Base-by-base conservation (phyloP, 2,888 invertebrate species). In the Sarcophaga carnaria region DNA sequence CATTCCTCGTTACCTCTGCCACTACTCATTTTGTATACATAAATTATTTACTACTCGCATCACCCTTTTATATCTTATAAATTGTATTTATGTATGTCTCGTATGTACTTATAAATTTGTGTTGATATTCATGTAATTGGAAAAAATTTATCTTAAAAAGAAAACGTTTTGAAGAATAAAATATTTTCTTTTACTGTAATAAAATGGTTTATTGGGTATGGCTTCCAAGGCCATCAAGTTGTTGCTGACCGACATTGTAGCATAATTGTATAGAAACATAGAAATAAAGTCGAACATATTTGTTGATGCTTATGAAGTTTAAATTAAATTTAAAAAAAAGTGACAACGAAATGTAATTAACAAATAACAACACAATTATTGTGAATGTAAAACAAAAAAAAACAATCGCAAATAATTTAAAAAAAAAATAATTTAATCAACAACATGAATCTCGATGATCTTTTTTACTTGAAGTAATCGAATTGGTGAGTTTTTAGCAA, bases 141-240 rank as follows among this genome's bases (percentile, higher is more conserved):
- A 14, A 49, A 49, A 22, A 37, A 22, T 37, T 62, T 74, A 67
- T 5, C 27, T 27, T 27, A 27, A 27, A 27, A 27, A 5, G 27
- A 27, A 27, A 27, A 27, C 77, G 27, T 85, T 17, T 27, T 27
- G 4, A 27, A 66, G 12, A 85, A 85, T 71, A 80, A 80, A 84
- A 14, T 67, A 59, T 45, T 79, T 72, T 72, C 69, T 49, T 63
- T 47, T 62, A 49, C 27, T 69, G 66, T 85, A 67, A 60, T 80
- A 12, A 59, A 64, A 63, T 63, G 66, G 71, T 77, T 77, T 83
- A 64, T 47, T 77, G 71, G 82, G 82, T 70, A 60, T 63, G 60
- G 17, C 54, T 77, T 47, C 64, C 76, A 49, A 64, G 54, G 70
- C 10, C 17, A 37, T n/a, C 54, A 54, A 71, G n/a, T 3, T 70